Percentiles rank a stretch among this genome's conserved stretches.
phyloP scores from a whole-genome alignment of 2,888 invertebrate genomes.

The Aromia moschata region DNA sequence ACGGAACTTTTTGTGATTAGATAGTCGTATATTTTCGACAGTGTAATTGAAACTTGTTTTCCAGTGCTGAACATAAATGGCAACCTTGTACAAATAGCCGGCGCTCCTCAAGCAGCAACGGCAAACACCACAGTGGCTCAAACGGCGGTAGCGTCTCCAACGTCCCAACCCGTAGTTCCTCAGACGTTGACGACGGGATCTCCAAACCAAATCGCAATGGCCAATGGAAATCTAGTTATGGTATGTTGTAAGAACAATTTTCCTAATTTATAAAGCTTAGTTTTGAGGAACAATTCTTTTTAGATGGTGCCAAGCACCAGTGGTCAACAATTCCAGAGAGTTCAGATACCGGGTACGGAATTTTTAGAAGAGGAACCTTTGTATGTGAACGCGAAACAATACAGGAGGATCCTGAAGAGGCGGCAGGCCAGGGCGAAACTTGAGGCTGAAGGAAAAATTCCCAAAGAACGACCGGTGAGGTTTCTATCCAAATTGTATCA shows the following conservation, averaged over 20 bases:
- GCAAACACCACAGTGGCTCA: slow-evolving; percentile 54
- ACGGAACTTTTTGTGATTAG: no score
- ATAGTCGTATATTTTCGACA: no score
- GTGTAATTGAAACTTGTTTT: slow-evolving; percentile 44
- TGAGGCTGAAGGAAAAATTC: slow-evolving; percentile 94
- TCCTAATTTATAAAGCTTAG: not conserved
- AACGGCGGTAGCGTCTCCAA: slow-evolving; percentile 58
- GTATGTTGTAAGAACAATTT: slow-evolving; percentile 60
- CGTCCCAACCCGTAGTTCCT: slow-evolving; percentile 61
- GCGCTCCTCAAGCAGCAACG: slow-evolving; percentile 59
- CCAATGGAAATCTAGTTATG: slow-evolving; percentile 81
- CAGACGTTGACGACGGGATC: slow-evolving; percentile 63
- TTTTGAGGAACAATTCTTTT: slow-evolving; percentile 6
- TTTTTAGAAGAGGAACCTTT: slow-evolving; percentile 92
- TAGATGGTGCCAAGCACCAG: slow-evolving; percentile 70
- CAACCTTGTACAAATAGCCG: slow-evolving; percentile 76
- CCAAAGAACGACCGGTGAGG: slow-evolving; percentile 91
- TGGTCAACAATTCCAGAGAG: slow-evolving; percentile 66
- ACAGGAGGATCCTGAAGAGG: slow-evolving; percentile 93
- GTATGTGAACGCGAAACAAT: slow-evolving; percentile 98
- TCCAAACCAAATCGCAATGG: slow-evolving; percentile 67
- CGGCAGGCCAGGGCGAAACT: slow-evolving; percentile 94
- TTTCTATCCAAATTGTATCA: no score
- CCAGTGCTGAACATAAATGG: slow-evolving; percentile 82
- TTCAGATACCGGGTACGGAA: slow-evolving; percentile 71